Percentiles rank a stretch among this genome's conserved stretches.
These are phyloP conservation scores for Brienomyrus longianalis DNA, from an alignment of 2,113 vertebrate species.

Conservation along the genomic window DNA sequence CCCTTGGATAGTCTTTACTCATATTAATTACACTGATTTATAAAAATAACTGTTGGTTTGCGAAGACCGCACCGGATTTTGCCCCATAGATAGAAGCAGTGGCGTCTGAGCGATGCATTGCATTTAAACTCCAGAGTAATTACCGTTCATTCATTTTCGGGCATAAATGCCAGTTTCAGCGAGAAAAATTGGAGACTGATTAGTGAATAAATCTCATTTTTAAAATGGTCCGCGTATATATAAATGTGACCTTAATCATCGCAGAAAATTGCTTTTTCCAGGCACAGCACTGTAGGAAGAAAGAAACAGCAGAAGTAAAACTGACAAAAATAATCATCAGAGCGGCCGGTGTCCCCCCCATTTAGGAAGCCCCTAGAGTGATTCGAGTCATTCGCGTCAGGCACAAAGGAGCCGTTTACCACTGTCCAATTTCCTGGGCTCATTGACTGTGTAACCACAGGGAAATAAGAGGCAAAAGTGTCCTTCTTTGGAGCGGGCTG, in stretches of 20 bases:
- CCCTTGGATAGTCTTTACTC: neutral
- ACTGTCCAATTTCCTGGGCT: slow-evolving; percentile 51
- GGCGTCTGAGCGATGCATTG: neutral
- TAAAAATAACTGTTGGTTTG: slow-evolving; percentile 38
- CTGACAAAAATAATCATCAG: slow-evolving; percentile 42
- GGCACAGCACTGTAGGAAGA: slow-evolving; percentile 25
- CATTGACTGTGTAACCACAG: slow-evolving; percentile 53
- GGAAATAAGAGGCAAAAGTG: slow-evolving; percentile 44
- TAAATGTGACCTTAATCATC: slow-evolving; percentile 25
- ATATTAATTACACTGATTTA: slow-evolving; percentile 44
- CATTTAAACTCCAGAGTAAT: slow-evolving; percentile 15
- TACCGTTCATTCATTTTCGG: slow-evolving; percentile 14
- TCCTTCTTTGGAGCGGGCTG: slow-evolving; percentile 36
- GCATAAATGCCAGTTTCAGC: slow-evolving; percentile 12
- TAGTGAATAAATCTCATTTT: slow-evolving; percentile 20
- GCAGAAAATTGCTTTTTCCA: slow-evolving; percentile 39
- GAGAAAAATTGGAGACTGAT: slow-evolving; percentile 19
- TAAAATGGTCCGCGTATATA: neutral
- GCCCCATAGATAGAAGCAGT: slow-evolving; percentile 19
- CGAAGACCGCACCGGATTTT: slow-evolving; percentile 6
- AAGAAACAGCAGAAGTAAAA: slow-evolving; percentile 36
- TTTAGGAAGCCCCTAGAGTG: slow-evolving; percentile 35
- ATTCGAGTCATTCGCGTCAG: slow-evolving; percentile 39
- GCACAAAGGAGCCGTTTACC: slow-evolving; percentile 39
- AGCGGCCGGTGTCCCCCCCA: slow-evolving; percentile 25